Evolutionary conservation across 1,140 invertebrate genomes (phyloP).

Genomic region (Drosophila truncata): DNA sequence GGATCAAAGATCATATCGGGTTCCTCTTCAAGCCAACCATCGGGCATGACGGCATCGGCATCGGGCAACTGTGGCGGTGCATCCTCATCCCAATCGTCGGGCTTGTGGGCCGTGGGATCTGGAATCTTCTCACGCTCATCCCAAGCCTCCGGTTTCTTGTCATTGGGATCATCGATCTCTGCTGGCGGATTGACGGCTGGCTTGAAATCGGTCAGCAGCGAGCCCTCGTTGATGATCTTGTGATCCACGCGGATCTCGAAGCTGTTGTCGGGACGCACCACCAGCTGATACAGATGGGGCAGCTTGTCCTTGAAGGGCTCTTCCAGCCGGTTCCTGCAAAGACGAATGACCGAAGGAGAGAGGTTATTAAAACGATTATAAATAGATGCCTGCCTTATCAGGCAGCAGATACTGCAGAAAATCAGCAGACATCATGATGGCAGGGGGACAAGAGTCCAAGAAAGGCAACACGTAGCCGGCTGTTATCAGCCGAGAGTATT

Average conservation of each 20-base stretch:
- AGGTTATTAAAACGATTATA: constrained; percentile 26
- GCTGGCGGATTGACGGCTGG: constrained; percentile 97
- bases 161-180: constrained; percentile 97
- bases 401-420: constrained; percentile 1
- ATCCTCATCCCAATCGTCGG: constrained; percentile 98
- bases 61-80: constrained; percentile 96
- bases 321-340: constrained; percentile 90
- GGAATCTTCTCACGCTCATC: constrained; percentile 98
- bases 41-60: constrained; percentile 94
- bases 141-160: constrained; percentile 97
- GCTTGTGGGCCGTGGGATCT: constrained; percentile 94
- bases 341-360: constrained; percentile 35
- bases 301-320: constrained; percentile 97
- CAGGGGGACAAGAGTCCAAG: constrained; percentile 14
- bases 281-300: constrained; percentile 97
- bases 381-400: constrained; percentile 34
- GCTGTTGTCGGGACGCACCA: constrained; percentile 95
- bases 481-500: not conserved
- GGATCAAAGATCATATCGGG: constrained; percentile 95
- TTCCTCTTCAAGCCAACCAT: constrained; percentile 98
- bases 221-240: constrained; percentile 94
- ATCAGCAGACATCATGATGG: not conserved
- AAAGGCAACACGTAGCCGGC: not conserved
- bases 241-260: constrained; percentile 91
- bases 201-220: constrained; percentile 94